Evolutionary conservation across 2,113 vertebrate species (phyloP), one percentile per base, ranked within the genome.

Genomic region (Centropus unirufus): DNA sequence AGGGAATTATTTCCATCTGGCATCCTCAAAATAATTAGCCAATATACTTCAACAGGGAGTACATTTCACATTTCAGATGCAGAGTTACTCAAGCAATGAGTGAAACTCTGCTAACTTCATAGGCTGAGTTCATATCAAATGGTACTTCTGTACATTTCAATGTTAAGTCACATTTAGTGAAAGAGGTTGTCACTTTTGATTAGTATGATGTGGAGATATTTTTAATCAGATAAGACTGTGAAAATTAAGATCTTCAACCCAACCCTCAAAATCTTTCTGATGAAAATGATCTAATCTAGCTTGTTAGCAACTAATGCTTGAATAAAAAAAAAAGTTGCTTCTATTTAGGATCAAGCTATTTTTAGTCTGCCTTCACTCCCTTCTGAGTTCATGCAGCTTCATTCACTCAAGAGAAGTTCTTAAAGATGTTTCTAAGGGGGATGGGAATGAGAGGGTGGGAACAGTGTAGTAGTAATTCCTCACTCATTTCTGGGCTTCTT

Each of bases 1-100:
- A 90, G 27, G 61, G 14, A 90, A 92, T 87, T 89, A 59, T 89
- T 93, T 95, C 85, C 23, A 32, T 59, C 73, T 93, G 69, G 23
- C 15, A 44, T 86, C 61, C 52, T 93, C 51, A 83, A 67, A 96
- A 92, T 90, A 90, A 93, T 49, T 58, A 92, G 39, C 63, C 11
- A 74, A 21, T n/a, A 29, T 76, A 49, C 19, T 93, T 84, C 55
- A 83, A 47, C 14, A 76, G 46, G 76, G 78, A 84, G 21, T 8
- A 42, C 30, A 70, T 66, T 92, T 90, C 17, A 1, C 29, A 62
- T 88, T 77, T 93, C 51, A 86, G 73, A 87, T 70, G 44, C 10
- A 83, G 68, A 88, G 83, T 76, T 80, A 44, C 21, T 63, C n/a
- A 85, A 88, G 58, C 46, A 62, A 16, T 42, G 44, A 67, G 42